Percentiles rank a stretch among this genome's conserved stretches.
phyloP scores from a whole-genome alignment of 2,888 invertebrate genomes.

The Parnassius apollo region DNA sequence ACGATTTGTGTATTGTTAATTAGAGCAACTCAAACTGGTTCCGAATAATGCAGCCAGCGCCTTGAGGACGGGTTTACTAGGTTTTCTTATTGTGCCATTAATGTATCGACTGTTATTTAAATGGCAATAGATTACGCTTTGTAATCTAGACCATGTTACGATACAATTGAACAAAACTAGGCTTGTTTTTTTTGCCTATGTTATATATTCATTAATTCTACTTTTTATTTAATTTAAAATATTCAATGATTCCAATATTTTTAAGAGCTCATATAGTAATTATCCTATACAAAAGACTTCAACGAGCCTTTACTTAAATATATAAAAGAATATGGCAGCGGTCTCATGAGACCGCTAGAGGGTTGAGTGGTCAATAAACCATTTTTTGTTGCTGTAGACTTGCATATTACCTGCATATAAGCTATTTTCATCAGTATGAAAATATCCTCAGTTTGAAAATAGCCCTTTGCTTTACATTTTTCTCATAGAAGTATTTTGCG shows the following conservation, averaged over 20 bases:
- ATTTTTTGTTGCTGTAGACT: no score
- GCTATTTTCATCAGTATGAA: no score
- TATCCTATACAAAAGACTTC: constrained; percentile 53
- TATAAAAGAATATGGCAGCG: no score
- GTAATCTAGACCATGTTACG: constrained; percentile 48
- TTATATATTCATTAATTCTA: constrained; percentile 53
- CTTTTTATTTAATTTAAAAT: constrained; percentile 26
- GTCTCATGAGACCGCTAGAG: no score
- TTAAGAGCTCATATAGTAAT: no score
- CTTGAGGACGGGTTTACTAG: constrained; percentile 50
- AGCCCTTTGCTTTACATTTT: neutral
- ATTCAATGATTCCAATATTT: no score
- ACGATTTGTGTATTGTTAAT: constrained; percentile 81
- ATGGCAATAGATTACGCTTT: constrained; percentile 69
- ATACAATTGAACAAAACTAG: constrained; percentile 74
- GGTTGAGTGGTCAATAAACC: no score
- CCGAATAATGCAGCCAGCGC: constrained; percentile 59
- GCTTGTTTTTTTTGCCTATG: constrained; percentile 65
- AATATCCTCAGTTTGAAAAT: neutral
- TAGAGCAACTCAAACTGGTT: constrained; percentile 78
- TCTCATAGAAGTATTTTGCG: no score
- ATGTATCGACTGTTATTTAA: constrained; percentile 78
- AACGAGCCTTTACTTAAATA: constrained; percentile 36
- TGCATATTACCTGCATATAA: no score
- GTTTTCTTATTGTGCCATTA: constrained; percentile 71